Conservation (phyloP, 2,888 invertebrate genomes). For the Morpho deidamia region DNA sequence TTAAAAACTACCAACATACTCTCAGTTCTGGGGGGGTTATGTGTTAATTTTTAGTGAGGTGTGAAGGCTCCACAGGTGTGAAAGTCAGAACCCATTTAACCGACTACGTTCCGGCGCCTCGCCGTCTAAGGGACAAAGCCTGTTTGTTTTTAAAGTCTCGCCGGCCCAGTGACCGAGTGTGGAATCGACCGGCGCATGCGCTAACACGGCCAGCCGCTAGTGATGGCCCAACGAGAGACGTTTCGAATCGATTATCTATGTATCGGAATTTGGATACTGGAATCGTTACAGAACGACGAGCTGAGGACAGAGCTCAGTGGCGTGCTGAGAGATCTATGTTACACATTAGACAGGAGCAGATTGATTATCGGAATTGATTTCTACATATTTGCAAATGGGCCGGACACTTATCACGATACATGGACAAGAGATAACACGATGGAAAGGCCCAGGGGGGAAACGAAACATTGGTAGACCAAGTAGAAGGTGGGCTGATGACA, state of each 20-base stretch:
- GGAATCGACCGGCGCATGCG: slow-evolving; percentile 74
- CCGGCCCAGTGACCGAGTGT: slow-evolving; percentile 74
- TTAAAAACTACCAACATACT: slow-evolving; percentile 7
- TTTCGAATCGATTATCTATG: slow-evolving; percentile 1
- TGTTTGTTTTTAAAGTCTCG: slow-evolving; percentile 64
- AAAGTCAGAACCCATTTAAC: slow-evolving; percentile 47
- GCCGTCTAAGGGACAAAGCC: slow-evolving; percentile 68
- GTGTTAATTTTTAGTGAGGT: slow-evolving; percentile 6
- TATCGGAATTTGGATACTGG: not conserved
- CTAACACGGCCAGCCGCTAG: slow-evolving; percentile 25
- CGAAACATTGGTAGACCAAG: no score
- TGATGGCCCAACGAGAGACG: slow-evolving; percentile 11
- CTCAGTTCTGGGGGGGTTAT: slow-evolving; percentile 5
- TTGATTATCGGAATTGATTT: no score
- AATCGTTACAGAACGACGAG: not conserved
- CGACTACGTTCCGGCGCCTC: slow-evolving; percentile 54
- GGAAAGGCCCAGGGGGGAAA: no score
- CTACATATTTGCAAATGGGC: no score
- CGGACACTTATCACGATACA: no score
- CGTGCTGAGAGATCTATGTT: no score
- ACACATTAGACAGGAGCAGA: no score
- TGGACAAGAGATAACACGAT: no score
- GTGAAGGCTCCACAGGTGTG: slow-evolving; percentile 48
- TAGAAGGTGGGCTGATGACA: no score
- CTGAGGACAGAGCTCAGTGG: no score